phyloP scores from a whole-genome alignment of 2,113 vertebrate species.

The Epinephelus cyanopodus region DNA sequence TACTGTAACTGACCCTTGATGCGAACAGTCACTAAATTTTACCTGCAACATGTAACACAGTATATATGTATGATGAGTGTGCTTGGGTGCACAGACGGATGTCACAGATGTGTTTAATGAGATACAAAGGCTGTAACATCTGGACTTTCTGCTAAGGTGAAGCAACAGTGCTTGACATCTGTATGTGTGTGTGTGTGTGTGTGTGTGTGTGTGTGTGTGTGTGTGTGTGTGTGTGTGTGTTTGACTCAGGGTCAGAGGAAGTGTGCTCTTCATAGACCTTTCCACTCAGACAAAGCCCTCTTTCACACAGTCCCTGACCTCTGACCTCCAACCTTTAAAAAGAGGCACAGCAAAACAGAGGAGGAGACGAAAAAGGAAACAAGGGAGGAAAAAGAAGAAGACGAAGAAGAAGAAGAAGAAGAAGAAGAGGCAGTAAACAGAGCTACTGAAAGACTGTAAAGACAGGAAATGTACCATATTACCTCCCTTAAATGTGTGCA shows the following conservation, averaged over 20 bases:
- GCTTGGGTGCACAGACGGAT: slow-evolving; percentile 29
- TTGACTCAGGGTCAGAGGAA: slow-evolving; percentile 57
- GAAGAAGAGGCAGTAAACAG: neutral
- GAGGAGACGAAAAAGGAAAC: neutral
- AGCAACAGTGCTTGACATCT: slow-evolving; percentile 40
- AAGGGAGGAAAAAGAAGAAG: neutral
- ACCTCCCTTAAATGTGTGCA: neutral
- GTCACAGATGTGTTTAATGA: slow-evolving; percentile 56
- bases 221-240: neutral
- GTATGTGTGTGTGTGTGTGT: slow-evolving; percentile 7
- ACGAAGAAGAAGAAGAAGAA: neutral
- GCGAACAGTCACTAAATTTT: too few species aligned
- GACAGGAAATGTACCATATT: neutral
- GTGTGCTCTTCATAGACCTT: slow-evolving; percentile 54
- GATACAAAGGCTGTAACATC: slow-evolving; percentile 57
- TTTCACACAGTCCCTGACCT: slow-evolving; percentile 64
- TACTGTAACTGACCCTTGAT: too few species aligned
- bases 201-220: slow-evolving; percentile 1
- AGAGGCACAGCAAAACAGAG: slow-evolving; percentile 23
- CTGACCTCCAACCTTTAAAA: slow-evolving; percentile 46
- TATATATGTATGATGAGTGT: slow-evolving; percentile 14
- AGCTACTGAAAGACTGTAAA: slow-evolving; percentile 8
- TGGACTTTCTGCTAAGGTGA: slow-evolving; percentile 41
- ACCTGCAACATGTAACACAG: too few species aligned
- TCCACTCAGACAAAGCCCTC: slow-evolving; percentile 62